phyloP scores from a whole-genome alignment of 2,113 vertebrate species.

The Eira barbara region DNA sequence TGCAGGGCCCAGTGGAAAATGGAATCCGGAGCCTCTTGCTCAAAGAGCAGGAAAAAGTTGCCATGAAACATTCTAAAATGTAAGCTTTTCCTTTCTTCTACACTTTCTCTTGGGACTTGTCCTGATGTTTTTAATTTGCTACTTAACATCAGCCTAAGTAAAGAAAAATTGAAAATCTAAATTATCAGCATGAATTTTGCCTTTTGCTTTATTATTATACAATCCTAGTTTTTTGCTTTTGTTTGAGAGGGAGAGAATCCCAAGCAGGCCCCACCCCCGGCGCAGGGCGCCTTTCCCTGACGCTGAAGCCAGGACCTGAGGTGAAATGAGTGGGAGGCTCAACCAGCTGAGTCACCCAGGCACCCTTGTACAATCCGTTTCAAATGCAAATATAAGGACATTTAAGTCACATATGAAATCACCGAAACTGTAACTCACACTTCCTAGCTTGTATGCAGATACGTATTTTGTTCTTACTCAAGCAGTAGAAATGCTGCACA shows the following conservation, averaged over 20 bases:
- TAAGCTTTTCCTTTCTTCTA: not conserved
- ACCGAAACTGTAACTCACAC: not conserved
- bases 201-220: not conserved
- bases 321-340: not conserved
- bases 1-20: not conserved
- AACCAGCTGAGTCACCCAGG: not conserved
- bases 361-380: not conserved
- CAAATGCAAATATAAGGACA: not conserved
- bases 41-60: not conserved
- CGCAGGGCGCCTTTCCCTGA: accelerated
- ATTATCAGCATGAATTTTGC: not conserved
- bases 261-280: not conserved
- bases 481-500: not conserved
- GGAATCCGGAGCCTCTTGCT: not conserved
- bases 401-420: not conserved
- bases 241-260: not conserved
- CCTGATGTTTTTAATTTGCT: not conserved
- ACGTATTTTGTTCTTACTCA: not conserved
- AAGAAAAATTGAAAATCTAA: not conserved
- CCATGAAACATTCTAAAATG: not conserved
- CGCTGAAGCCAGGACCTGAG: not conserved
- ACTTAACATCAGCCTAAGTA: not conserved
- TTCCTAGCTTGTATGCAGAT: not conserved
- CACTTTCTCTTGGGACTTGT: not conserved
- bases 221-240: not conserved